These are phyloP conservation scores for Enteromius viviparus DNA, from an alignment of 2,797 vertebrate species.

Conservation along the genomic window DNA sequence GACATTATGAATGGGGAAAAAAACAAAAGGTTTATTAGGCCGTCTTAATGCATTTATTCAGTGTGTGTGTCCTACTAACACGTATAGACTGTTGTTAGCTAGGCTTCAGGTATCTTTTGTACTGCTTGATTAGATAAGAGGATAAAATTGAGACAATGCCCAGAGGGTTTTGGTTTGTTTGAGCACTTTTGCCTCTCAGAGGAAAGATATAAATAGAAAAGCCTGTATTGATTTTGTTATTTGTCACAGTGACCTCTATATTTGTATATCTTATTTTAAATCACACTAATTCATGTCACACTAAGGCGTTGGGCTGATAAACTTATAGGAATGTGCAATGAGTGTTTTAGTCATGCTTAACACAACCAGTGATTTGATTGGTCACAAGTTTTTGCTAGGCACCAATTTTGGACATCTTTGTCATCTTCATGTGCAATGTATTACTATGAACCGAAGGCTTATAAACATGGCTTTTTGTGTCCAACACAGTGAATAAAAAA, in stretches of 20 bases:
- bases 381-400: slow-evolving; percentile 48
- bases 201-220: slow-evolving; percentile 44
- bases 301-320: slow-evolving; percentile 48
- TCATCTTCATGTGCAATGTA: slow-evolving; percentile 53
- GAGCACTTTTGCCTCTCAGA: slow-evolving; percentile 49
- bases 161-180: slow-evolving; percentile 33
- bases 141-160: slow-evolving; percentile 24
- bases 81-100: slow-evolving; percentile 28
- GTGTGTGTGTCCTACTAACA: slow-evolving; percentile 49
- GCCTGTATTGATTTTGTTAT: slow-evolving; percentile 50
- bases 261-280: slow-evolving; percentile 51
- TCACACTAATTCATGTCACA: slow-evolving; percentile 54
- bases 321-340: slow-evolving; percentile 57
- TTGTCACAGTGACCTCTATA: slow-evolving; percentile 60
- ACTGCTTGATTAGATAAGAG: slow-evolving; percentile 60
- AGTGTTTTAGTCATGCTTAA: slow-evolving; percentile 54
- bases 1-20: slow-evolving; percentile 55
- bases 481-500: slow-evolving; percentile 57
- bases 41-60: slow-evolving; percentile 48
- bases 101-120: slow-evolving; percentile 47
- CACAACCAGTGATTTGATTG: slow-evolving; percentile 48
- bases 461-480: slow-evolving; percentile 58
- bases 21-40: slow-evolving; percentile 47
- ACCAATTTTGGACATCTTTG: slow-evolving; percentile 50
- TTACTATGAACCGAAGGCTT: slow-evolving; percentile 52